Evolutionary conservation across 2,113 vertebrate genomes (phyloP).

Genomic region (Herpetotheres cachinnans): DNA sequence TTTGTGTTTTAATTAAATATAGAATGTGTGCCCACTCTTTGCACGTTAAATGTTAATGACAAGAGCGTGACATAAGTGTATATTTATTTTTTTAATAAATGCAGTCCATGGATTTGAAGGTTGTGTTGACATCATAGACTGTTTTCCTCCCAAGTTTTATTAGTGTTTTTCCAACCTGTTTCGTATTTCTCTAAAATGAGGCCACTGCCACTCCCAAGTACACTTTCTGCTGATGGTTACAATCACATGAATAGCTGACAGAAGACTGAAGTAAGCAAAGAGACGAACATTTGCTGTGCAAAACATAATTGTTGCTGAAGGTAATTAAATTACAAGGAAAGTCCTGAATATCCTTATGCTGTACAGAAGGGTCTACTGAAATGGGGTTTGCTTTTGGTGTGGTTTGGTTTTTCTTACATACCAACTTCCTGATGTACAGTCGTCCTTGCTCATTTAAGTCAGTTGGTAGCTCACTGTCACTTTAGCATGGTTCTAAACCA

Average conservation of each 20-base stretch:
- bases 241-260: slow-evolving; percentile 16
- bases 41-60: slow-evolving; percentile 64
- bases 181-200: slow-evolving; percentile 62
- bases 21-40: slow-evolving; percentile 30
- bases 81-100: slow-evolving; percentile 75
- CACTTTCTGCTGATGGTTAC: slow-evolving; percentile 26
- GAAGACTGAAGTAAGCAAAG: background rate
- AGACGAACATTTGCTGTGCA: background rate
- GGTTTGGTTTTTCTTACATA: background rate
- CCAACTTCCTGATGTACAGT: background rate
- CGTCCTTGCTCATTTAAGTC: background rate
- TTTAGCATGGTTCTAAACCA: background rate
- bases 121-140: slow-evolving; percentile 67
- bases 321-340: slow-evolving; percentile 5
- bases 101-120: background rate
- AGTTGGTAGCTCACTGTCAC: background rate
- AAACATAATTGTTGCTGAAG: slow-evolving; percentile 2
- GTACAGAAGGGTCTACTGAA: background rate
- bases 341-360: background rate
- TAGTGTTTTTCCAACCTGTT: slow-evolving; percentile 71
- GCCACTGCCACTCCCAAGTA: slow-evolving; percentile 30
- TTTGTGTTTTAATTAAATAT: slow-evolving; percentile 73
- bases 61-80: slow-evolving; percentile 56
- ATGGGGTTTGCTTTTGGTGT: background rate
- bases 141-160: slow-evolving; percentile 58